Conservation (phyloP, 2,113 vertebrate genomes). For the Tachuris rubrigastra region DNA sequence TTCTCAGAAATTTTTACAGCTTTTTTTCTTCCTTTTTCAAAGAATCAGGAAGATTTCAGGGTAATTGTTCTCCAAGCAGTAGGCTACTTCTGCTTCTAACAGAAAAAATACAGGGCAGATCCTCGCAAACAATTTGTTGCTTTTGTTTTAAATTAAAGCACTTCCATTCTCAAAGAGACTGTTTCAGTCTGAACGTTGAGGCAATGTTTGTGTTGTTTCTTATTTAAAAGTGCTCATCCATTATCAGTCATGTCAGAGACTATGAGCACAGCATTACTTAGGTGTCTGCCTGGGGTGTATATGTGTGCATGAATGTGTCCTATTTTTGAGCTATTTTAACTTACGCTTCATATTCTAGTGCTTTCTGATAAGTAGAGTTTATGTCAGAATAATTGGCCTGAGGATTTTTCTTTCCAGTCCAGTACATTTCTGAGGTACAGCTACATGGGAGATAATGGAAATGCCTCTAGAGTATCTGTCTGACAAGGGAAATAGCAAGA, state of each 20-base stretch:
- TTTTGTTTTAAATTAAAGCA: neutral
- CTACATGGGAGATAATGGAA: conserved; percentile 46
- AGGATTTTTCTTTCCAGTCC: conserved; percentile 55
- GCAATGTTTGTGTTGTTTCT: neutral
- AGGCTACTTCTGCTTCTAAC: neutral
- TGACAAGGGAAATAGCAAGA: conserved; percentile 23
- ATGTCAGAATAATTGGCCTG: conserved; percentile 58
- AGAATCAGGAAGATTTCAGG: neutral
- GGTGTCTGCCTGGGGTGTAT: neutral
- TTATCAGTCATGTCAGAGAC: neutral
- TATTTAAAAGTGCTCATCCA: neutral
- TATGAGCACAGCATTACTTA: neutral
- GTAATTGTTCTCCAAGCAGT: neutral
- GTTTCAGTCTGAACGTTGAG: neutral
- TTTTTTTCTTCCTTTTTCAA: neutral
- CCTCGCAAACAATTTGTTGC: neutral
- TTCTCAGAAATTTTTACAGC: neutral
- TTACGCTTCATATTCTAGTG: conserved; percentile 43
- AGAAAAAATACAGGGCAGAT: neutral
- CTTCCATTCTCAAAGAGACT: neutral
- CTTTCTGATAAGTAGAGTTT: conserved; percentile 63
- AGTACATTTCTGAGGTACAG: conserved; percentile 55
- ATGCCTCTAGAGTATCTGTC: conserved; percentile 53
- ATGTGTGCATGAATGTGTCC: neutral
- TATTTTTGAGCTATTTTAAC: conserved; percentile 60